phyloP scores from a whole-genome alignment of 2,888 invertebrate species.

The Cephonodes hylas region DNA sequence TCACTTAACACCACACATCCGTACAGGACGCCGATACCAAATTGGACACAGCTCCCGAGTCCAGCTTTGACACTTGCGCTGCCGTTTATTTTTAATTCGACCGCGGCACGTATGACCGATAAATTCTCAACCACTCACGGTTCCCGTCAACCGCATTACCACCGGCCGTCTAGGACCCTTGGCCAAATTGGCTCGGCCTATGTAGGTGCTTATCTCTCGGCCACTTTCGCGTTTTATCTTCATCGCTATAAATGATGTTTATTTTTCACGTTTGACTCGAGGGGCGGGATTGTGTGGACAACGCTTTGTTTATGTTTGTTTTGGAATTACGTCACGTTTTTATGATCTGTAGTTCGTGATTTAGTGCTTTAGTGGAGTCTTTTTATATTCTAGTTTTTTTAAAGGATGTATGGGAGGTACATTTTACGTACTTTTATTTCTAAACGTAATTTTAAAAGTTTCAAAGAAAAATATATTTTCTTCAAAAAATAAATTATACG shows the following conservation, averaged over 20 bases:
- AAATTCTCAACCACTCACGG: conserved; percentile 68
- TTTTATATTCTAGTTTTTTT: too few relatives aligned
- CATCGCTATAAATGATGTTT: conserved; percentile 7
- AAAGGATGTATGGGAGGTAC: background rate
- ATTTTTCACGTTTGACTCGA: conserved; percentile 5
- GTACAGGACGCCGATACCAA: background rate
- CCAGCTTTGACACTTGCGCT: conserved; percentile 55
- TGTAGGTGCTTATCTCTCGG: conserved; percentile 38
- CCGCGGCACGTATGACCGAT: conserved; percentile 65
- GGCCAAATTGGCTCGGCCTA: conserved; percentile 60
- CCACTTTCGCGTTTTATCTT: conserved; percentile 21
- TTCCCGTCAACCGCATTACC: conserved; percentile 62
- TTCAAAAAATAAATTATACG: too few relatives aligned
- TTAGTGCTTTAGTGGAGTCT: background rate
- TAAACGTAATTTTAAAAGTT: background rate
- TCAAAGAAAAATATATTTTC: too few relatives aligned
- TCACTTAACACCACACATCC: background rate
- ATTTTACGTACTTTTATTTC: background rate
- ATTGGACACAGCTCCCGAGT: background rate
- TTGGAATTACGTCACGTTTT: background rate
- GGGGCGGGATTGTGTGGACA: conserved; percentile 1
- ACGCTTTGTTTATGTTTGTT: background rate
- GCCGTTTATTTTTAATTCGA: conserved; percentile 60
- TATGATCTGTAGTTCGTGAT: background rate
- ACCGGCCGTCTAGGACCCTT: conserved; percentile 49